Evolutionary conservation across 2,113 vertebrate species (phyloP), one percentile per base, ranked within the genome.

Genomic region (Recurvirostra avosetta): DNA sequence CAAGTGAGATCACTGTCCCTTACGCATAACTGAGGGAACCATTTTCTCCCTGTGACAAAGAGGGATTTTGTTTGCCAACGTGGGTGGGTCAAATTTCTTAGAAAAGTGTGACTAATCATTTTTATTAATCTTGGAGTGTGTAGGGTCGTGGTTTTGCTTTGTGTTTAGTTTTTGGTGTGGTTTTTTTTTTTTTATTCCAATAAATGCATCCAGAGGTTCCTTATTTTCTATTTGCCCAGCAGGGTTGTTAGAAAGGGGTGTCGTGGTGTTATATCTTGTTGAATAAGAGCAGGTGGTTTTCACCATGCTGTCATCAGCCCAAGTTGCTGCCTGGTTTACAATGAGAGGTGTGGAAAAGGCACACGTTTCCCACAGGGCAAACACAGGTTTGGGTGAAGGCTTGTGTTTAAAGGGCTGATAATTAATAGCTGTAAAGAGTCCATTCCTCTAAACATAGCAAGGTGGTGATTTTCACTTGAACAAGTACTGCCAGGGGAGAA

Each of bases 301-400:
- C 58, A 79, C 62, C 9, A 10, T 16, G 85, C 81, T 90, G 70
- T 93, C 13, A 0, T 70, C 82, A 79, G 85, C 58, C 40, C 0
- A 0, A 22, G 43, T 47, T 93, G n/a, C 61, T 0, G 4, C 65
- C 65, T 82, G 53, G 85, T 94, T 95, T 92, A 92, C 80, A 71
- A 27, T 40, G 77, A 79, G 78, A 94, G 88, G 81, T 92, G 92
- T 95, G 92, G 82, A 94, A 88, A 90, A 93, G 58, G 43, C 62
- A 67, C 40, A 3, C 23, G 88, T 78, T 91, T 90, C 86, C 49
- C 91, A 41, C 30, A 49, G 62, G 75, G 52, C 49, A 88, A 95
- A 61, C 62, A 56, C 74, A 53, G 0, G 0, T 79, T 81, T 56
- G 19, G 56, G 36, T 75, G 71, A 93, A 50, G 40, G 23, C 25